phyloP scores from a whole-genome alignment of 2,113 vertebrate species.

The Lanius ludovicianus region DNA sequence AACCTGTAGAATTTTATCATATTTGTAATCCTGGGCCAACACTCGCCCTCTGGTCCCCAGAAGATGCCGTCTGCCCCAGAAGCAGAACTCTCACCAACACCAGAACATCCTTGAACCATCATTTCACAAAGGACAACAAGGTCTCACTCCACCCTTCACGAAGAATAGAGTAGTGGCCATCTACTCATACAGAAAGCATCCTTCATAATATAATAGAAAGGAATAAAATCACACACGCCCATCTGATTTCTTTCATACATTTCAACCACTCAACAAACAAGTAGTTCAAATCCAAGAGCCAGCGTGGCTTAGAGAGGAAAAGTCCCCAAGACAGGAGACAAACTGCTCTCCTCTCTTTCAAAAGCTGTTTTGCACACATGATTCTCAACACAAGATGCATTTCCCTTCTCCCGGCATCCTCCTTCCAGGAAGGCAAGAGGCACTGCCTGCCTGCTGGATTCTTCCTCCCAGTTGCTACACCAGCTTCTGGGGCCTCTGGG shows the following conservation, averaged over 20 bases:
- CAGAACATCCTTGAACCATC: conserved; percentile 37
- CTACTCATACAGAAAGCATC: neutral
- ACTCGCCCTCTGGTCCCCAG: neutral
- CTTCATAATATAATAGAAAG: neutral
- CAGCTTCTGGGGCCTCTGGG: neutral
- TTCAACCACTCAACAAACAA: conserved; percentile 1
- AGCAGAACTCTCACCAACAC: conserved; percentile 13
- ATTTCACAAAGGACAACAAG: conserved; percentile 13
- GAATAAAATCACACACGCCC: conserved; percentile 1
- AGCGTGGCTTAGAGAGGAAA: neutral
- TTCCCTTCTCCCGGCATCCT: conserved; percentile 17
- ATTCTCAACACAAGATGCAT: neutral
- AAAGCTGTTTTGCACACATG: neutral
- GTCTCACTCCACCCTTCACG: neutral
- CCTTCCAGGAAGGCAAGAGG: neutral
- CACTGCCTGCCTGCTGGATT: neutral
- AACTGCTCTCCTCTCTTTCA: neutral
- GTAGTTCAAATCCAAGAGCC: neutral
- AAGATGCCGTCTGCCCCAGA: conserved; percentile 21
- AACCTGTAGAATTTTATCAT: conserved; percentile 53
- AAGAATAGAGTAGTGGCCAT: neutral
- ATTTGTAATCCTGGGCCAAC: conserved; percentile 36
- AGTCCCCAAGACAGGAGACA: neutral
- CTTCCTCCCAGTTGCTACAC: neutral
- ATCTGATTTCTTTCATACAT: conserved; percentile 23